Conservation (phyloP, 2,797 vertebrate genomes). For the Oreonectes daqikongensis region DNA sequence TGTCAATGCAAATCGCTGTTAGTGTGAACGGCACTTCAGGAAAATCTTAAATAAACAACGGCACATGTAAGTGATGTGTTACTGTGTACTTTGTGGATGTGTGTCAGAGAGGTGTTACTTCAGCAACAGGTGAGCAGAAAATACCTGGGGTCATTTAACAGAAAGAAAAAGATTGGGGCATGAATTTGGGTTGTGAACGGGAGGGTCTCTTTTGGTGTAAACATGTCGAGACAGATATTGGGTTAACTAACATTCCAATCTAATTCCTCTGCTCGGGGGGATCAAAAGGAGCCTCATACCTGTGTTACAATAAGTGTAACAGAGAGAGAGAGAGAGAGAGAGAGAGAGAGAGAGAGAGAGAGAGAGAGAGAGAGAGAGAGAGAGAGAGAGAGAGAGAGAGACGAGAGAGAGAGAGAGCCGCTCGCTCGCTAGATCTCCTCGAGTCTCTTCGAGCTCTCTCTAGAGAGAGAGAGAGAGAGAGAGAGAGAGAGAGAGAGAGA, state of each 20-base stretch:
- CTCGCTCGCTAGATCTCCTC: no score
- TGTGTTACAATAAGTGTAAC: conserved; percentile 27
- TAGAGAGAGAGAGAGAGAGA: no score
- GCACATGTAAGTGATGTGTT: neutral
- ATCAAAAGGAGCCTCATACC: conserved; percentile 38
- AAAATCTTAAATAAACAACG: neutral
- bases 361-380: no score
- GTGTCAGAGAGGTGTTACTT: neutral
- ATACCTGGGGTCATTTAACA: neutral
- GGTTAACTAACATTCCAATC: conserved; percentile 76
- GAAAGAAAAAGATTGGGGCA: neutral
- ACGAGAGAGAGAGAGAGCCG: no score
- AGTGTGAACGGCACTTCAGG: neutral
- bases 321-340: no score
- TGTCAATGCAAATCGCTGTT: neutral
- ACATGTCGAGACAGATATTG: conserved; percentile 71
- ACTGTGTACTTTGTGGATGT: neutral
- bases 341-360: no score
- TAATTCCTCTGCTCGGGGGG: conserved; percentile 50
- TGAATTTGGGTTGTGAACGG: conserved; percentile 8
- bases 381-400: no score
- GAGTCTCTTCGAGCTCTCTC: no score
- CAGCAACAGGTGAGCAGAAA: neutral
- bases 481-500: no score
- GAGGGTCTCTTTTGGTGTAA: conserved; percentile 55